Evolutionary conservation across 2,797 vertebrate species (phyloP).

Genomic region (Mormyrops boulengeri): DNA sequence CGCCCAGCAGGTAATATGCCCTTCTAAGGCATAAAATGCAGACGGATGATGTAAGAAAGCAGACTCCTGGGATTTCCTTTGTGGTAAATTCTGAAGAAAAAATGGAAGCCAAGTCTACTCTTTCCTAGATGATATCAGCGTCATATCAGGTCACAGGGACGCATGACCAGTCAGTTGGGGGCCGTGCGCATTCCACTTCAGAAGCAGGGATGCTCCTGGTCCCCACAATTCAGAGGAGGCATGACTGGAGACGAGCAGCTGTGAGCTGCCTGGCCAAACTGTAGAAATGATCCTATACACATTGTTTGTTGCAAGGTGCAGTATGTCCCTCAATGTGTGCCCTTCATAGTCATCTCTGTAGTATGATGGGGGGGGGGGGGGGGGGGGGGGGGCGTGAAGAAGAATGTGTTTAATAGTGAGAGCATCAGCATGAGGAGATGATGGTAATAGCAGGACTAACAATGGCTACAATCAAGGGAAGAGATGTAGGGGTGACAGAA

Average conservation of each 20-base stretch:
- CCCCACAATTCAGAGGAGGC: neutral
- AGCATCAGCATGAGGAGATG: neutral
- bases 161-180: neutral
- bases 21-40: neutral
- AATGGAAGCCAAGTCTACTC: neutral
- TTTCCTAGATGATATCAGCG: neutral
- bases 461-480: slow-evolving; percentile 33
- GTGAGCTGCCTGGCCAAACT: neutral
- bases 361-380: neutral
- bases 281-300: neutral
- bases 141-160: neutral
- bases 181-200: too few relatives aligned
- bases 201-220: neutral
- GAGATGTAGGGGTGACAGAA: neutral
- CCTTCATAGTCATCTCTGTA: neutral
- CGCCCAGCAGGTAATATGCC: neutral
- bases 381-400: neutral
- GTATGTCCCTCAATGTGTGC: neutral
- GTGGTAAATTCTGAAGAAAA: neutral
- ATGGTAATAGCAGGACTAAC: neutral
- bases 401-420: neutral
- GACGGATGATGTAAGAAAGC: neutral
- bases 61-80: neutral
- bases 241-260: neutral
- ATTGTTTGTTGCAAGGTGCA: neutral